phyloP scores from a whole-genome alignment of 2,888 invertebrate species.

The Elegia similella region DNA sequence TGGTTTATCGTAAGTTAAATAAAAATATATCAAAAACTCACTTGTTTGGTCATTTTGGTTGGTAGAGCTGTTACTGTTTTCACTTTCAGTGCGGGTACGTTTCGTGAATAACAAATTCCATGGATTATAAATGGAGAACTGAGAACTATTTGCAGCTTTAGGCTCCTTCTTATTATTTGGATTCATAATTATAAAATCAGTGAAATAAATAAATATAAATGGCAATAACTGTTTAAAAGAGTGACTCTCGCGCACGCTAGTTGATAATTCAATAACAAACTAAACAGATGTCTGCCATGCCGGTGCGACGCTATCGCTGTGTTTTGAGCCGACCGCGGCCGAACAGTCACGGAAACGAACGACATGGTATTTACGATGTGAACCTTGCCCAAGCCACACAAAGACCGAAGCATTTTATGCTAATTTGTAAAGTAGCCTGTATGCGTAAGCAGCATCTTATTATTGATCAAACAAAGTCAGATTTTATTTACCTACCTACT shows the following conservation, averaged over 20 bases:
- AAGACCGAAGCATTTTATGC: conserved; percentile 27
- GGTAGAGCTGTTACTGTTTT: conserved; percentile 62
- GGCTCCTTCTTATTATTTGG: conserved; percentile 49
- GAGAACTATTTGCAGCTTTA: conserved; percentile 47
- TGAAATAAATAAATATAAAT: conserved; percentile 23
- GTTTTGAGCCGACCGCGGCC: conserved; percentile 66
- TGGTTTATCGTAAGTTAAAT: not conserved
- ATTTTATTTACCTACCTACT: not conserved
- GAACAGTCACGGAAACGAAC: conserved; percentile 58
- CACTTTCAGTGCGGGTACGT: conserved; percentile 68
- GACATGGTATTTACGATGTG: conserved; percentile 54
- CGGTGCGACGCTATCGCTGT: conserved; percentile 35
- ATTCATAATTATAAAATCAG: conserved; percentile 48
- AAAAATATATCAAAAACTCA: conserved; percentile 33
- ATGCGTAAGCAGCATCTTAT: not conserved
- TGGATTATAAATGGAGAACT: conserved; percentile 55
- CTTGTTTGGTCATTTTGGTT: conserved; percentile 57
- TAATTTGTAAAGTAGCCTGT: not conserved
- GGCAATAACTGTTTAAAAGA: conserved; percentile 16
- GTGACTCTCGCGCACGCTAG: conserved; percentile 48
- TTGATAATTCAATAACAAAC: conserved; percentile 56
- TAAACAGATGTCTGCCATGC: conserved; percentile 42
- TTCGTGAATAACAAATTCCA: conserved; percentile 69
- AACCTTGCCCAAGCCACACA: conserved; percentile 51
- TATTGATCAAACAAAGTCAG: not conserved